phyloP scores from a whole-genome alignment of 1,140 invertebrate species.

The Yoshiicerus persimilis region DNA sequence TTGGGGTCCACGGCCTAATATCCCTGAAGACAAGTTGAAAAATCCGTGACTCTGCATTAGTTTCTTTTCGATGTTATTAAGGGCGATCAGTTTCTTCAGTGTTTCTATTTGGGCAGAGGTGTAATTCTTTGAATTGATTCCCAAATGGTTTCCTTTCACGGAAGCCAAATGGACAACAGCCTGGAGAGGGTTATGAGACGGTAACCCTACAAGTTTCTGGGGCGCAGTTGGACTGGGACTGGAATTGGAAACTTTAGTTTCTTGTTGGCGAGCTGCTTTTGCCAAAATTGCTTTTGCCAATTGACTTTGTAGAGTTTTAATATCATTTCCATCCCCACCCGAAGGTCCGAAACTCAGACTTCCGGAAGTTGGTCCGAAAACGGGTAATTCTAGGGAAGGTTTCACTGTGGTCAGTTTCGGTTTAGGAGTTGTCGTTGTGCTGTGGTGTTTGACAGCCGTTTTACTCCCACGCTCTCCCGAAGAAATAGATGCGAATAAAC shows the following conservation, averaged over 20 bases:
- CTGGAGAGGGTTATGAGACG: neutral
- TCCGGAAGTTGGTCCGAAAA: neutral
- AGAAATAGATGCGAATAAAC: constrained; percentile 9
- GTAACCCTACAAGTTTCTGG: neutral
- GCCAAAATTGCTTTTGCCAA: constrained; percentile 36
- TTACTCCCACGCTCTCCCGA: neutral
- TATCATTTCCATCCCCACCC: neutral
- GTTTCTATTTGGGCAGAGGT: constrained; percentile 41
- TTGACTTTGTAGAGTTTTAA: constrained; percentile 29
- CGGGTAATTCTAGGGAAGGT: neutral
- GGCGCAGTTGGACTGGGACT: neutral
- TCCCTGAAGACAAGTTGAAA: neutral
- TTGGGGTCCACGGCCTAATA: neutral
- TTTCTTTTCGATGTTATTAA: constrained; percentile 44
- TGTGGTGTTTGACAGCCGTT: neutral
- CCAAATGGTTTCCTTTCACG: neutral
- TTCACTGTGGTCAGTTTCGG: neutral
- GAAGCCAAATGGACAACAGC: constrained; percentile 1
- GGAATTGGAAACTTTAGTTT: neutral
- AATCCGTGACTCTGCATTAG: neutral
- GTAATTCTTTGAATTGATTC: constrained; percentile 31
- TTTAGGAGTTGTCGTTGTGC: neutral
- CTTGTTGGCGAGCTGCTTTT: neutral
- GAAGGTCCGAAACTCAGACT: neutral
- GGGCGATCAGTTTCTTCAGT: constrained; percentile 41